Evolutionary conservation across 2,888 invertebrate genomes (phyloP).

Genomic region (Noctuana brunneofusca): DNA sequence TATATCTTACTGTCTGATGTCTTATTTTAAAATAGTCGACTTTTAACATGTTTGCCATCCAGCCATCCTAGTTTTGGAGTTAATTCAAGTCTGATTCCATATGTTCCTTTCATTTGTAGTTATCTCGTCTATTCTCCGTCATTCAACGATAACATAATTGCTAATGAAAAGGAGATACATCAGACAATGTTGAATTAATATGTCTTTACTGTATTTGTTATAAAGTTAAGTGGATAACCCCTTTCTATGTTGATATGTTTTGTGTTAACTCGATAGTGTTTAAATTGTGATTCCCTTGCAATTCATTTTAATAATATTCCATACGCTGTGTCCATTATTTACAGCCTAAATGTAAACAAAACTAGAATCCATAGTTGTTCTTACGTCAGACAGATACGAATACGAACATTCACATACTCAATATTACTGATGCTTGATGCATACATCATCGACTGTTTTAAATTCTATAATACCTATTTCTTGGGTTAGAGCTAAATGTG

Average conservation of each 20-base stretch:
- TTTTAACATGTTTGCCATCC: slow-evolving; percentile 35
- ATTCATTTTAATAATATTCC: slow-evolving; percentile 20
- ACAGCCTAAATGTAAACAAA: slow-evolving; percentile 60
- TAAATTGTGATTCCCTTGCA: slow-evolving; percentile 13
- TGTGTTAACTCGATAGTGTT: slow-evolving; percentile 18
- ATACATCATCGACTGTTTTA: slow-evolving; percentile 39
- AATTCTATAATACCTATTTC: slow-evolving; percentile 15
- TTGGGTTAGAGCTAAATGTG: slow-evolving; percentile 12
- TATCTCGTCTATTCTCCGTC: neutral
- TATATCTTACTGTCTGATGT: neutral
- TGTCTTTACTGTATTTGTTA: neutral
- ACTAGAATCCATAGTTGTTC: slow-evolving; percentile 56
- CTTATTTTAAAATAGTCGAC: slow-evolving; percentile 51
- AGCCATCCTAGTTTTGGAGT: slow-evolving; percentile 44
- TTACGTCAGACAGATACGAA: slow-evolving; percentile 39
- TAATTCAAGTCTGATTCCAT: slow-evolving; percentile 38
- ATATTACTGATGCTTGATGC: neutral
- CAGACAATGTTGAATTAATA: neutral
- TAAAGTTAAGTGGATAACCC: neutral
- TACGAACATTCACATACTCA: slow-evolving; percentile 9
- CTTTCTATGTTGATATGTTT: slow-evolving; percentile 3
- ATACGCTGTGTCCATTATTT: slow-evolving; percentile 25
- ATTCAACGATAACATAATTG: neutral
- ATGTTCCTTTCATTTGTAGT: slow-evolving; percentile 38
- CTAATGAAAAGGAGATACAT: neutral